Evolutionary conservation across 2,113 vertebrate genomes (phyloP).

Genomic region (Bos indicus): DNA sequence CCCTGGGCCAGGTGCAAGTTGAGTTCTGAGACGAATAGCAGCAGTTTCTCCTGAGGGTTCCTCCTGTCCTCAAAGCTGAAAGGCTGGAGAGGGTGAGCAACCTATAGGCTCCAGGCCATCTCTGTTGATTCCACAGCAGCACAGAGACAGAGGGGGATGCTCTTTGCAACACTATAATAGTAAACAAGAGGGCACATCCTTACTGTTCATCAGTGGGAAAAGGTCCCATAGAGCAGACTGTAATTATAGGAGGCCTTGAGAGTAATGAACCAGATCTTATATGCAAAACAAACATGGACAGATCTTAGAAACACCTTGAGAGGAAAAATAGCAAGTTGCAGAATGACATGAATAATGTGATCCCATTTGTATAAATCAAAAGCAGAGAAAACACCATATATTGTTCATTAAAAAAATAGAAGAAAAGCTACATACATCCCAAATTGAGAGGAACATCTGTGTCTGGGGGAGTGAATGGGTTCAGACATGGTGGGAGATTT

Average conservation of each 20-base stretch:
- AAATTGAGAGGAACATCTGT: background rate
- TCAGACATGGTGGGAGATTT: background rate
- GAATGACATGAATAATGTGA: background rate
- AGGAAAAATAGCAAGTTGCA: background rate
- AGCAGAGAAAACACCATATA: background rate
- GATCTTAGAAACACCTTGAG: background rate
- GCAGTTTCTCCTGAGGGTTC: background rate
- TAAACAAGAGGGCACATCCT: background rate
- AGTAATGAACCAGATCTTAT: background rate
- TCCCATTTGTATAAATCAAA: background rate
- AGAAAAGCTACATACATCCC: background rate
- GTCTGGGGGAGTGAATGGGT: background rate
- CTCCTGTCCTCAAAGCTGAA: background rate
- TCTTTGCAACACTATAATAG: background rate
- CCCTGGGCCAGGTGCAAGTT: background rate
- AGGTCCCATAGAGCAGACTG: background rate
- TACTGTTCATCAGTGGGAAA: background rate
- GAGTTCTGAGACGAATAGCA: background rate
- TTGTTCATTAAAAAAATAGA: background rate
- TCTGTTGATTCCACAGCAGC: background rate
- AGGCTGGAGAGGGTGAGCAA: background rate
- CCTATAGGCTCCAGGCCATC: background rate
- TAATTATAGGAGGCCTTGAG: background rate
- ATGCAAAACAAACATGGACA: background rate
- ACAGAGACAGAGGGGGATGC: background rate